A percentile compares a stretch with the other conserved stretches of the same genome.
Evolutionary conservation across 2,888 invertebrate species (phyloP).

Genomic region (Ligdia adustata): DNA sequence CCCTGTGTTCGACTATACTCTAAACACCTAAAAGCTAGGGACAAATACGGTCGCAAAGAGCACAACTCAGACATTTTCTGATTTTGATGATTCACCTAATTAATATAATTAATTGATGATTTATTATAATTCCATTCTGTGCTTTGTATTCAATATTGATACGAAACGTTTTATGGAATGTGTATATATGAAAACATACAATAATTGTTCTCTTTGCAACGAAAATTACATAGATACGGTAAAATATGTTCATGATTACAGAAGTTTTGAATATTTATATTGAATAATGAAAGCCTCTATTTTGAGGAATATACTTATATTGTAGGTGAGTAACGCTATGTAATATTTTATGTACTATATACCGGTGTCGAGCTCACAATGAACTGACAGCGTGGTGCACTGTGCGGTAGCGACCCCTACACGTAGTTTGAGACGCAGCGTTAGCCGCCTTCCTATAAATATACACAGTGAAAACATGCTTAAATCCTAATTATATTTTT

Average conservation of each 20-base stretch:
- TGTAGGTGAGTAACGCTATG: constrained; percentile 64
- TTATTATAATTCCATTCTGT: constrained; percentile 3
- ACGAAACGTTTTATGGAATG: constrained; percentile 7
- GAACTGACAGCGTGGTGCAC: constrained; percentile 48
- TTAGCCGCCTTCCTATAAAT: constrained; percentile 32
- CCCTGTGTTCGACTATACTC: constrained; percentile 80
- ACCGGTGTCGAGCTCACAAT: constrained; percentile 53
- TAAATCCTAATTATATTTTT: constrained; percentile 33
- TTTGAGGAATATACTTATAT: constrained; percentile 61
- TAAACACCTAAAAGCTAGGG: constrained; percentile 80
- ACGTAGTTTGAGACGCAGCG: constrained; percentile 12
- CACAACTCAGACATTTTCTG: constrained; percentile 53
- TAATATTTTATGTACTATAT: constrained; percentile 39
- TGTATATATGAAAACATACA: constrained; percentile 39
- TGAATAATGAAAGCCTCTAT: constrained; percentile 74
- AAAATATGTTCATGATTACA: constrained; percentile 69
- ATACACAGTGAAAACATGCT: constrained; percentile 34
- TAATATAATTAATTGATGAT: no score
- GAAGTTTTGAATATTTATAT: constrained; percentile 77
- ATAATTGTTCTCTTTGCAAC: constrained; percentile 79
- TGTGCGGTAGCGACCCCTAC: constrained; percentile 42
- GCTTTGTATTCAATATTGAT: constrained; percentile 2
- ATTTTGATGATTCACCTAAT: not conserved
- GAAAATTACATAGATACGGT: constrained; percentile 76
- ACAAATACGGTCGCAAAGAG: constrained; percentile 79